phyloP scores from a whole-genome alignment of 2,797 vertebrate species.

The Anguilla megastoma region DNA sequence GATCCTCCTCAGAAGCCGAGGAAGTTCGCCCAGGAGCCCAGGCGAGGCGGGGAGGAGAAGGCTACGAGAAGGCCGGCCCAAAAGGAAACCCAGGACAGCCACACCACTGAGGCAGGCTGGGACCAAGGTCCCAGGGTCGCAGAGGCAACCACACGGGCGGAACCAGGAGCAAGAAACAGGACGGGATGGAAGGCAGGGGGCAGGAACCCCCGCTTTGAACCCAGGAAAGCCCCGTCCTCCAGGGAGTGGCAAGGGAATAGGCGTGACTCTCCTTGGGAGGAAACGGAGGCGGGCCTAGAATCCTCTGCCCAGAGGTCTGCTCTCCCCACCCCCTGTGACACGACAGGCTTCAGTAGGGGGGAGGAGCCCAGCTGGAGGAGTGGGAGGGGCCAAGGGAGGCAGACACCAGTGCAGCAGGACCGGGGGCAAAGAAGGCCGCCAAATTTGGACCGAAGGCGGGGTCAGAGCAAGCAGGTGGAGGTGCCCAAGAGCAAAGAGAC shows the following conservation, averaged over 20 bases:
- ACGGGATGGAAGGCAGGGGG: conserved; percentile 51
- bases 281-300: conserved; percentile 45
- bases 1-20: conserved; percentile 75
- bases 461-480: conserved; percentile 76
- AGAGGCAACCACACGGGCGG: conserved; percentile 42
- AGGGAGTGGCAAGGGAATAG: conserved; percentile 29
- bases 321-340: background rate
- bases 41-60: conserved; percentile 72
- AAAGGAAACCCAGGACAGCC: conserved; percentile 69
- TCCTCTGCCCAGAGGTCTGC: background rate
- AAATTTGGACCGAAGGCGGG: conserved; percentile 68
- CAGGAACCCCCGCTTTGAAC: conserved; percentile 52
- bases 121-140: conserved; percentile 34
- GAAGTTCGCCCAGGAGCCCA: conserved; percentile 70
- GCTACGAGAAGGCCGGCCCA: conserved; percentile 59
- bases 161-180: conserved; percentile 43
- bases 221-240: conserved; percentile 73
- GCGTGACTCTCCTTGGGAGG: conserved; percentile 42
- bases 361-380: conserved; percentile 54
- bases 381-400: conserved; percentile 66
- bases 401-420: conserved; percentile 62
- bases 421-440: conserved; percentile 70
- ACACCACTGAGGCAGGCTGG: conserved; percentile 52
- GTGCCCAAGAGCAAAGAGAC: conserved; percentile 92
- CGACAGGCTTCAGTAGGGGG: background rate